These are phyloP conservation scores for Syngnathoides biaculeatus DNA, from an alignment of 2,113 vertebrate genomes.

Conservation along the genomic window DNA sequence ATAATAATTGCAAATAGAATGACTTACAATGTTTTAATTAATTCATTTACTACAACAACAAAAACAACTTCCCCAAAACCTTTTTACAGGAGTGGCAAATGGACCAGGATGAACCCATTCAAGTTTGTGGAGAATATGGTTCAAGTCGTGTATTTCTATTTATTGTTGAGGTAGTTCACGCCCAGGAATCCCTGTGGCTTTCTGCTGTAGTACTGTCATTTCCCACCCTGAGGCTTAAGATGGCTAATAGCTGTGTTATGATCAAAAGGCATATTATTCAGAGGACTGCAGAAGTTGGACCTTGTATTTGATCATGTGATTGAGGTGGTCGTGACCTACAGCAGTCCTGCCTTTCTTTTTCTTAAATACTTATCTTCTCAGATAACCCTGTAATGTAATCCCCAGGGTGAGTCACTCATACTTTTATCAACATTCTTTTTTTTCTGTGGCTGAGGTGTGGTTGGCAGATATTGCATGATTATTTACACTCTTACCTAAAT, in stretches of 20 bases:
- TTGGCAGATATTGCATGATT: constrained; percentile 17
- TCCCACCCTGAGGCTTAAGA: background rate
- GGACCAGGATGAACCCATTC: background rate
- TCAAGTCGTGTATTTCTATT: background rate
- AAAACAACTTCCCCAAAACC: background rate
- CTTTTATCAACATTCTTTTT: constrained; percentile 62
- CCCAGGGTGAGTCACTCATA: constrained; percentile 40
- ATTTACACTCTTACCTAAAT: constrained; percentile 32
- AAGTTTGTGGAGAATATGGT: background rate
- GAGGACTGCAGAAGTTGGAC: constrained; percentile 16
- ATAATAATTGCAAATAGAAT: background rate
- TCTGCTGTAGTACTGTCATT: background rate
- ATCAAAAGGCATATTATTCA: background rate
- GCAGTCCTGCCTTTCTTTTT: background rate
- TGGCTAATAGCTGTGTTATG: background rate
- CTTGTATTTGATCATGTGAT: background rate
- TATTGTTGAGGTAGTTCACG: background rate
- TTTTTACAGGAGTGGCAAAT: background rate
- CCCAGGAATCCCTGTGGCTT: background rate
- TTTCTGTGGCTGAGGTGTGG: constrained; percentile 36
- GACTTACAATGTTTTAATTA: background rate
- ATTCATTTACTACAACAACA: too few relatives aligned
- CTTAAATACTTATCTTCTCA: background rate
- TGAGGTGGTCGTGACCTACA: background rate
- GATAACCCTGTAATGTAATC: constrained; percentile 18